These are phyloP conservation scores for Lepidonotus clava DNA, from an alignment of 2,888 invertebrate genomes.

Conservation along the genomic window DNA sequence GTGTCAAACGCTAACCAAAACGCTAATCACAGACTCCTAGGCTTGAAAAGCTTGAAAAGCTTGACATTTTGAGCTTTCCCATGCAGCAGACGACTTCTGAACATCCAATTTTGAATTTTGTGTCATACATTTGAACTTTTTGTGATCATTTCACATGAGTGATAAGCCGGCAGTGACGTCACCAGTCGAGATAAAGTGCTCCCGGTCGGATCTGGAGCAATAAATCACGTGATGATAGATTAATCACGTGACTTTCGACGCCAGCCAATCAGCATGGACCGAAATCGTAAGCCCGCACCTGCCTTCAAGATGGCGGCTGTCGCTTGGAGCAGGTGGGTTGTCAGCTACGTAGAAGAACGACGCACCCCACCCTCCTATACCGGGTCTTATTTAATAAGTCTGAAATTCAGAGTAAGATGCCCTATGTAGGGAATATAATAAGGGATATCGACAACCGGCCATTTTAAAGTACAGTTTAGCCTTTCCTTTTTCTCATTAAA, in stretches of 20 bases:
- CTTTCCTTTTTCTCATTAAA: too few species aligned
- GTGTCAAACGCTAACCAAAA: too few species aligned
- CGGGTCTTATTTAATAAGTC: constrained; percentile 22
- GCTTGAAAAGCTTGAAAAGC: too few species aligned
- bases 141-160: background rate
- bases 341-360: background rate
- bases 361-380: background rate
- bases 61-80: too few species aligned
- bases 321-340: background rate
- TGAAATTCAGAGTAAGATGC: too few species aligned
- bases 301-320: background rate
- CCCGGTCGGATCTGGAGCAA: background rate
- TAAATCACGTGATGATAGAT: constrained; percentile 39
- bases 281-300: constrained; percentile 42
- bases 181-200: background rate
- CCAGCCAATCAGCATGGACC: background rate
- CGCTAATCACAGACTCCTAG: too few species aligned
- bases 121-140: too few species aligned
- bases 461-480: too few species aligned
- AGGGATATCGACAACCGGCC: too few species aligned
- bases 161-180: background rate
- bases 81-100: too few species aligned
- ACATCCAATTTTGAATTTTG: too few species aligned
- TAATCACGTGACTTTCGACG: constrained; percentile 24
- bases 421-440: too few species aligned